Conservation (phyloP, 2,888 invertebrate species). For the Watsonalla cultraria region DNA sequence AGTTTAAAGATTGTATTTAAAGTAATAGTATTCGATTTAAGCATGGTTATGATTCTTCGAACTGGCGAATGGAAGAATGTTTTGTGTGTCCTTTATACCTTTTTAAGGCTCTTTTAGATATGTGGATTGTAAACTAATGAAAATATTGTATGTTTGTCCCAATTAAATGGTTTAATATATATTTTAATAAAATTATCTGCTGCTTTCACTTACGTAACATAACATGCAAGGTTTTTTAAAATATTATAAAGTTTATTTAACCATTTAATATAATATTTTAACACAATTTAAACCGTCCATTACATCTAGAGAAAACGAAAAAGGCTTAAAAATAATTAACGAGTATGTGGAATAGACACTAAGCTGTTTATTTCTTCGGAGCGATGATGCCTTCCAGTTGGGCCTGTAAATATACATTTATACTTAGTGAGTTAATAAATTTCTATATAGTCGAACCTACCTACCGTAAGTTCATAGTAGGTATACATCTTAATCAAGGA, state of each 20-base stretch:
- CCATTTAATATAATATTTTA: constrained; percentile 16
- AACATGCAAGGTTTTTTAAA: constrained; percentile 5
- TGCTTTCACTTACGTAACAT: constrained; percentile 31
- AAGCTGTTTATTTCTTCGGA: constrained; percentile 90
- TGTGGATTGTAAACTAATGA: constrained; percentile 76
- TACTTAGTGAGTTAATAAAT: too few relatives aligned
- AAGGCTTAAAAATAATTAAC: constrained; percentile 8
- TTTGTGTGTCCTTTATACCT: constrained; percentile 71
- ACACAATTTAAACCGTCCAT: constrained; percentile 12
- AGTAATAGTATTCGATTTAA: constrained; percentile 36
- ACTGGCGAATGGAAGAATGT: constrained; percentile 53
- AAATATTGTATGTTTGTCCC: constrained; percentile 77
- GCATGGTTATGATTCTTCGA: constrained; percentile 30
- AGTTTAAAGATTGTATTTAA: constrained; percentile 31
- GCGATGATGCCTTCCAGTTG: constrained; percentile 97
- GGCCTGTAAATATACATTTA: constrained; percentile 75
- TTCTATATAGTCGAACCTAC: neutral
- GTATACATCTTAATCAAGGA: too few relatives aligned
- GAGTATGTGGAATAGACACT: constrained; percentile 10
- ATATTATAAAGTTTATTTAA: constrained; percentile 20
- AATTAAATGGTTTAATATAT: constrained; percentile 79
- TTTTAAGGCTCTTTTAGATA: constrained; percentile 64
- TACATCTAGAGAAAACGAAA: constrained; percentile 1
- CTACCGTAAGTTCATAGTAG: neutral
- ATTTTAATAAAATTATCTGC: constrained; percentile 69